Evolutionary conservation across 2,797 vertebrate genomes (phyloP), one percentile per base, ranked within the genome.

Genomic region (Gallinago solitaria): DNA sequence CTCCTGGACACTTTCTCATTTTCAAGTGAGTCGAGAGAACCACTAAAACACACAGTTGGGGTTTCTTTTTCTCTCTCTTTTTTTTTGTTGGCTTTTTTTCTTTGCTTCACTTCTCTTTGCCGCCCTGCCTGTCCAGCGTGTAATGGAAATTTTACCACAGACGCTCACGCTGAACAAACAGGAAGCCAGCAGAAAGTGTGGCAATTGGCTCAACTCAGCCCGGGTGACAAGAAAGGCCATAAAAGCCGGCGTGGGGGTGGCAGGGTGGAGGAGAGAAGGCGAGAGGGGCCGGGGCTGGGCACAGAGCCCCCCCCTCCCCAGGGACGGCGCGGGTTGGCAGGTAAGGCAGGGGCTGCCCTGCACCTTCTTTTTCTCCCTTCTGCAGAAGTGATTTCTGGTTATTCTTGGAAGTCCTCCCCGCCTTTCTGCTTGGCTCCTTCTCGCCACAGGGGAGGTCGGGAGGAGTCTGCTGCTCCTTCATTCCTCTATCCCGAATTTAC

Each of bases 121-220:
- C n/a, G 30, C 95, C 69, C 87, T 47, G 95, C 85, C 93, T 96
- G 97, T 97, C 97, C 97, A 98, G 91, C 71, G 96, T 98, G 98
- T 98, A 98, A 99, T 99, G 99, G 99, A 99, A 99, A 99, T 96
- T 99, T 98, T 97, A 98, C 97, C 98, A 94, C 97, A 96, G 97
- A 69, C 77, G 15, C 84, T 97, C 82, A 82, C 90, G 68, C 76
- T 89, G 98, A 97, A 98, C 98, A 98, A 99, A 99, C 99, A 99
- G 99, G 99, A 99, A 99, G 98, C 96, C 87, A 37, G 87, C 84
- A 71, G 83, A 57, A 64, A 91, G 79, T 35, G 93, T 89, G 96
- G 96, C 95, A 92, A 81, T 50, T 78, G 0, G 89, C 83, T 89
- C 57, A 3, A 71, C 81, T 71, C 82, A n/a, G 24, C 47, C 47